Evolutionary conservation across 2,113 vertebrate species (phyloP), one percentile per base, ranked within the genome.

Genomic region (Phaethornis superciliosus): DNA sequence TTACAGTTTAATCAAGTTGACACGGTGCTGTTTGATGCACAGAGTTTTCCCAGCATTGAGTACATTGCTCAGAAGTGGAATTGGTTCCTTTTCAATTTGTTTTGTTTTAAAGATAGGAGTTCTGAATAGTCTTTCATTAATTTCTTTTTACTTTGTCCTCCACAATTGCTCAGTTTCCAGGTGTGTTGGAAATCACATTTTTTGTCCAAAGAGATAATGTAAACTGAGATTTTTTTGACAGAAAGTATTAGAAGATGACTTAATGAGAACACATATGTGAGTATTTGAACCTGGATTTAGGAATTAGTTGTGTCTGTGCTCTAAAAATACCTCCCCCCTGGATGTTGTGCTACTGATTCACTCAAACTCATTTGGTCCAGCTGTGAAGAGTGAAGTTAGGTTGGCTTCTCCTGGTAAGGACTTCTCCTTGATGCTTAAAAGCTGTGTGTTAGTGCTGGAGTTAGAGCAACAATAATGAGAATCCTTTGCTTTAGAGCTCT

Each of bases 151-250:
- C 37, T 68, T 64, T 59, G 7, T 62, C 21, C 69, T 74, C 47
- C 60, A 58, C n/a, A 78, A 40, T 58, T 1, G 7, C 2, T 4
- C 40, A 40, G 40, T 40, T 40, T 40, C 40, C 14, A 63, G 64
- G 23, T 0, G 1, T 13, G 12, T 27, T 2, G 1, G 33, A 70
- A 70, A 58, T 49, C 42, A 27, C 42, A n/a, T n/a, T 35, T 40
- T 46, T 24, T 23, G 23, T 55, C 79, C 49, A 46, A 37, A 49
- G 20, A 40, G 27, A 44, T 69, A 15, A 15, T 10, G 12, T 22
- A 32, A 16, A 8, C 19, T 20, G 37, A 68, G n/a, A 17, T 37
- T 55, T 62, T 40, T 40, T 88, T 47, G 20, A 13, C 49, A 40
- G 27, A 40, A 70, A 77, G 27, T 60, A 14, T 8, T 26, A 10